phyloP scores from a whole-genome alignment of 2,113 vertebrate genomes.

The Tautogolabrus adspersus region DNA sequence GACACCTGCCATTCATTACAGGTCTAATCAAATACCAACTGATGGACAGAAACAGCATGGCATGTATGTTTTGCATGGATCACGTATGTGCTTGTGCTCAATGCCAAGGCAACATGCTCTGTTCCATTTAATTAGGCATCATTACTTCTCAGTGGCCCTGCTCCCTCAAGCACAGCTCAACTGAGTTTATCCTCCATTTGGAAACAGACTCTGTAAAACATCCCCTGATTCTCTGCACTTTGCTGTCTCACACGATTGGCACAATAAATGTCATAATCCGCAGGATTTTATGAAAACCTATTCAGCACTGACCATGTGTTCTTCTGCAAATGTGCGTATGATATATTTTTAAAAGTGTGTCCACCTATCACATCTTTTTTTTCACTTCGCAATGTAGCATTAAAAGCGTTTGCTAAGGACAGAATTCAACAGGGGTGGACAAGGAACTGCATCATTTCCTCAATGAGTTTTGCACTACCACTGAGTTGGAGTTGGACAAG shows the following conservation, averaged over 20 bases:
- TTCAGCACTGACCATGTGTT: slow-evolving; percentile 45
- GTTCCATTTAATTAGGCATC: slow-evolving; percentile 71
- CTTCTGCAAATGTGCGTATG: neutral
- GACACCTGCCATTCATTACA: slow-evolving; percentile 3
- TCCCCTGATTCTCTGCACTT: slow-evolving; percentile 17
- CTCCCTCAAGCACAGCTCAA: slow-evolving; percentile 42
- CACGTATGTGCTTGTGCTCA: slow-evolving; percentile 5
- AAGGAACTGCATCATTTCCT: slow-evolving; percentile 27
- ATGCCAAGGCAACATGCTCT: slow-evolving; percentile 41
- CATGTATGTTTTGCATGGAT: slow-evolving; percentile 47
- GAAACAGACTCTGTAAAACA: slow-evolving; percentile 52
- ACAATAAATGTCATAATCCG: slow-evolving; percentile 33
- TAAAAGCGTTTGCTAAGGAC: slow-evolving; percentile 28
- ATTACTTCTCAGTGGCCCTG: slow-evolving; percentile 58
- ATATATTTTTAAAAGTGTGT: slow-evolving; percentile 32
- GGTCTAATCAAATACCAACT: neutral
- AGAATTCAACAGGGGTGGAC: slow-evolving; percentile 25
- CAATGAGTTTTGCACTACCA: neutral
- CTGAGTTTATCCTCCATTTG: slow-evolving; percentile 36
- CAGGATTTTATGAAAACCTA: slow-evolving; percentile 26
- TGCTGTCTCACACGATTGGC: slow-evolving; percentile 18
- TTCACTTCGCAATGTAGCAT: slow-evolving; percentile 19
- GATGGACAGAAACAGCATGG: slow-evolving; percentile 7
- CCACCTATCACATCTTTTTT: slow-evolving; percentile 20
- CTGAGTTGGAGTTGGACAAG: neutral